Evolutionary conservation across 2,888 invertebrate genomes (phyloP).

Genomic region (Cyaniris semiargus): DNA sequence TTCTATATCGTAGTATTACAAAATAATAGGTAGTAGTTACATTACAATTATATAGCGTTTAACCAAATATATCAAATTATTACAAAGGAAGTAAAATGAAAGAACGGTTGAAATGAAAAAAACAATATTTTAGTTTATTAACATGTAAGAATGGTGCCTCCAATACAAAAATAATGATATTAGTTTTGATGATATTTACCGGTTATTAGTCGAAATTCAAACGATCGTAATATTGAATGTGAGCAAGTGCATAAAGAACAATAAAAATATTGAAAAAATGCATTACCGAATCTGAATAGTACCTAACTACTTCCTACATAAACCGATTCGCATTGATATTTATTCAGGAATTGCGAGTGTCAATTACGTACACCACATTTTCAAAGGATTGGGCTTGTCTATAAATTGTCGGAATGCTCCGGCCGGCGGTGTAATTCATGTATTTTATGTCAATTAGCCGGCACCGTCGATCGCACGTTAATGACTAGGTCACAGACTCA

Average conservation of each 20-base stretch:
- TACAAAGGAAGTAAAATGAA: no score
- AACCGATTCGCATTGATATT: not conserved
- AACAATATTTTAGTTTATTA: no score
- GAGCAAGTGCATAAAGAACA: not conserved
- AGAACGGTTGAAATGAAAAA: no score
- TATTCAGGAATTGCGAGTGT: not conserved
- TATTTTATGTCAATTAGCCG: constrained; percentile 28
- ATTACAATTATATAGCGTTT: no score
- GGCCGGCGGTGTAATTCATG: not conserved
- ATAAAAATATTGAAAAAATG: not conserved
- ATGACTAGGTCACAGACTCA: constrained; percentile 29
- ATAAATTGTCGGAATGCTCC: not conserved
- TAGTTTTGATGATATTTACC: no score
- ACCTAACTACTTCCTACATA: not conserved
- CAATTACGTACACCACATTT: not conserved
- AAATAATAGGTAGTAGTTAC: no score
- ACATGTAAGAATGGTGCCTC: no score
- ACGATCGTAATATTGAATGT: no score
- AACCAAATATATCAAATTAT: not conserved
- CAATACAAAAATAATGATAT: no score
- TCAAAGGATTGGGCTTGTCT: constrained; percentile 11
- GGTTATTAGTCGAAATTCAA: no score
- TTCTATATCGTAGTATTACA: not conserved
- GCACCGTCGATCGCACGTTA: constrained; percentile 9
- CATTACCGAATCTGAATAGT: not conserved